phyloP scores from a whole-genome alignment of 2,888 invertebrate genomes.

The Ectemnius cavifrons region DNA sequence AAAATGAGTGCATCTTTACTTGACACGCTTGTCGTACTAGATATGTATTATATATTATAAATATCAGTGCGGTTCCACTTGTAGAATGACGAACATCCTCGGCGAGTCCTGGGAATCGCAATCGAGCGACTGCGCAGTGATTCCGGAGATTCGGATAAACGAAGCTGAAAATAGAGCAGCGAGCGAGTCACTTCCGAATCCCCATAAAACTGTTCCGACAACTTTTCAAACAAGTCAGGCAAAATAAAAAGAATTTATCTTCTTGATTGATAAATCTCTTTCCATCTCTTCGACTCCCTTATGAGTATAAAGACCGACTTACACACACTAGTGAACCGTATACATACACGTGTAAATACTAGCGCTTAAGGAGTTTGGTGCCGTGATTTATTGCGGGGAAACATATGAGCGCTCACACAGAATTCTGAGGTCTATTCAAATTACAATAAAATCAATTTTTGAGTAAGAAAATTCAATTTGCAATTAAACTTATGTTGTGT shows the following conservation, averaged over 20 bases:
- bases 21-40: not conserved
- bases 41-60: not conserved
- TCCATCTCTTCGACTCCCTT: not conserved
- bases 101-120: slow-evolving; percentile 57
- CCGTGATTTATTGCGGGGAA: no score
- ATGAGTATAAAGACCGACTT: no score
- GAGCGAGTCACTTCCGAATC: not conserved
- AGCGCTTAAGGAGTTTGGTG: no score
- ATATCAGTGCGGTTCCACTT: not conserved
- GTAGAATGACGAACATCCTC: slow-evolving; percentile 27
- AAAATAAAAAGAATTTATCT: slow-evolving; percentile 13
- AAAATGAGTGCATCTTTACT: not conserved
- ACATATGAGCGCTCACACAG: no score
- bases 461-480: no score
- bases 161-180: slow-evolving; percentile 35
- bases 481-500: no score
- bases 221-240: not conserved
- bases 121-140: slow-evolving; percentile 43
- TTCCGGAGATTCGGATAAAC: slow-evolving; percentile 63
- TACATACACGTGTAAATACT: no score
- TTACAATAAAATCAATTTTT: no score
- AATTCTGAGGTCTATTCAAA: no score
- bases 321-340: no score
- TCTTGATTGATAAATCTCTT: not conserved
- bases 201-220: not conserved